Evolutionary conservation across 2,797 vertebrate species (phyloP), one percentile per base, ranked within the genome.

Genomic region (Premnoplex brunnescens): DNA sequence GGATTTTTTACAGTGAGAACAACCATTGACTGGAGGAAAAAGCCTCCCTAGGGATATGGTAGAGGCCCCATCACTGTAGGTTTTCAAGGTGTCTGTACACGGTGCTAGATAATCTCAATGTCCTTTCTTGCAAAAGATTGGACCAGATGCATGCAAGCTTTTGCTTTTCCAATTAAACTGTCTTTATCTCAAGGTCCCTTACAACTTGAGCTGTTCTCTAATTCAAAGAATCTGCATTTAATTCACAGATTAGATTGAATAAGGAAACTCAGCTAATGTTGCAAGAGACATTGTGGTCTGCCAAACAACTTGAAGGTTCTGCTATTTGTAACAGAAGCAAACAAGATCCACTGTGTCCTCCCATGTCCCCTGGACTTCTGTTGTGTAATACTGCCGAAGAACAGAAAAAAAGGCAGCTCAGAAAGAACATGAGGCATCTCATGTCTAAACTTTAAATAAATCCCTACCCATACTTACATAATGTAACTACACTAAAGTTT

Each of bases 31-130:
- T 36, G 21, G 18, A 52, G 49, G 41, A 28, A 69, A 63, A 37
- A 28, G 32, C 1, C 9, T 75, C 19, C 3, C 1, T 28, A 63
- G 36, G 26, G 18, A 59, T 1, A 1, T 2, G 0, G 12, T 46
- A 27, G 30, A 43, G 6, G 32, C 1, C 12, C 7, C 17, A 12
- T 19, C 30, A 24, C 23, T 68, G 23, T 24, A 60, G 6, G 10
- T 51, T 90, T 91, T 75, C 24, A 68, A 43, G 27, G 39, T 67
- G 3, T 24, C 4, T 81, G 49, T 14, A 34, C 20, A 80, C 11
- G 1, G 3, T 49, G 21, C 18, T 36, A 37, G 44, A 44, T 55
- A 27, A 63, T 51, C n/a, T 58, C 52, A 84, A 12, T 19, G 67
- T 28, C 2, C 6, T 75, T 78, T 93, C 21, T 59, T 3, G 37